A percentile compares a stretch with the other conserved stretches of the same genome.
These are phyloP conservation scores for Todiramphus chloris DNA, from an alignment of 2,113 vertebrate species.

Conservation along the genomic window DNA sequence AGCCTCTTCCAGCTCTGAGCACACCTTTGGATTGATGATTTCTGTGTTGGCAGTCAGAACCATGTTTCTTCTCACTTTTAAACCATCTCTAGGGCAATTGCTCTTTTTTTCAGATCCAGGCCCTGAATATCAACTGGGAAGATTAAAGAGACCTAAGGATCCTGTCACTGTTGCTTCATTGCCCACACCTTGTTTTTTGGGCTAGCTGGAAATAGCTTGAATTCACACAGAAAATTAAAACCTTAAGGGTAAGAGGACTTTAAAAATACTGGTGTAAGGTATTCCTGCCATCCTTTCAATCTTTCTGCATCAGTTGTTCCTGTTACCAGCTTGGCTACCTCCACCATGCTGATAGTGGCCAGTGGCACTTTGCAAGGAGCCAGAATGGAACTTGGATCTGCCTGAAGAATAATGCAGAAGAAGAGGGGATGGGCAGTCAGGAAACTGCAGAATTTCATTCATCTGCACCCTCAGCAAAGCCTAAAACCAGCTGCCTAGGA, in stretches of 20 bases:
- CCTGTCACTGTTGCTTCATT: not conserved
- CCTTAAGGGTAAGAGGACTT: not conserved
- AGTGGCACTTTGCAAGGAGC: not conserved
- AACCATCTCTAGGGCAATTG: not conserved
- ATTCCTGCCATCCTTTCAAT: not conserved
- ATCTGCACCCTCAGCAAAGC: not conserved
- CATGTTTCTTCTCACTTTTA: not conserved
- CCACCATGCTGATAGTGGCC: fast-evolving
- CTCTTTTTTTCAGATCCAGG: not conserved
- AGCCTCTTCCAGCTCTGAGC: not conserved
- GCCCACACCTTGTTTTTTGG: not conserved
- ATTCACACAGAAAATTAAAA: not conserved
- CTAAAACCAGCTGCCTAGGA: not conserved
- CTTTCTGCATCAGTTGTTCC: not conserved
- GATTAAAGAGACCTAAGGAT: not conserved
- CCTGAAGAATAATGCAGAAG: not conserved
- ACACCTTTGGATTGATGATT: not conserved
- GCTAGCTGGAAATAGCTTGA: not conserved
- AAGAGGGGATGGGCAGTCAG: not conserved
- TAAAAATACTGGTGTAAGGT: not conserved
- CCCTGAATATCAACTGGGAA: too few relatives aligned
- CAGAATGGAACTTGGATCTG: fast-evolving
- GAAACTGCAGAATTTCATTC: not conserved
- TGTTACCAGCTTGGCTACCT: not conserved
- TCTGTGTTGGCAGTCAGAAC: not conserved